Evolutionary conservation across 2,797 vertebrate species (phyloP), one percentile per base, ranked within the genome.

Genomic region (Pseudomugil tenellus): DNA sequence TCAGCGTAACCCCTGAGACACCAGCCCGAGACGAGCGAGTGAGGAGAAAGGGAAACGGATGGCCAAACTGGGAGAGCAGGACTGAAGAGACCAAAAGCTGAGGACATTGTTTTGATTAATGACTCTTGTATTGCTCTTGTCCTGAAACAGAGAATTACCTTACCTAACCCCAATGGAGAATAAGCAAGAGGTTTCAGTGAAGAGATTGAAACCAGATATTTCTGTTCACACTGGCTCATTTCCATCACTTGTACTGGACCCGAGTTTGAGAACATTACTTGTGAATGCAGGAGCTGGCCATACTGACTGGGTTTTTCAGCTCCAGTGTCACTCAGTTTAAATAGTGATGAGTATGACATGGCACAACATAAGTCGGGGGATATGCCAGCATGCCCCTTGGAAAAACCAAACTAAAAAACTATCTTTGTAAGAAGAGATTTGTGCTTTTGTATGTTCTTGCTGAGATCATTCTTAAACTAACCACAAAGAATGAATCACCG

Each of bases 181-280:
- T 63, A 64, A 85, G 81, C 75, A 61, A 83, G 70, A 84, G 21
- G 8, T 77, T 80, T 84, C 57, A 77, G 67, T 66, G 65, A 79
- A 76, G 68, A 87, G 83, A 91, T 80, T 86, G 83, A 89, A 90
- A 89, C 76, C 92, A 91, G 91, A 91, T 89, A 84, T 74, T 83
- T 78, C 72, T 86, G 76, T 79, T 87, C 84, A 76, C 67, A 34
- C 84, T 91, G 88, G 87, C 85, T 72, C 73, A 6, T 70, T 63
- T 85, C 79, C 84, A 85, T 81, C 70, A 66, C 67, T 84, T 84
- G 79, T 76, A 67, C 81, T 83, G 72, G 67, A 88, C 73, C 58
- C 2, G 53, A 57, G 58, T 63, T 86, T 67, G 66, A 84, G 77
- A 89, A 87, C 83, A 89, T 78, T 83, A 79, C 79, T 74, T 28